Evolutionary conservation across 1,140 invertebrate species (phyloP), one percentile per base, ranked within the genome.

Genomic region (Trichogramma pretiosum): DNA sequence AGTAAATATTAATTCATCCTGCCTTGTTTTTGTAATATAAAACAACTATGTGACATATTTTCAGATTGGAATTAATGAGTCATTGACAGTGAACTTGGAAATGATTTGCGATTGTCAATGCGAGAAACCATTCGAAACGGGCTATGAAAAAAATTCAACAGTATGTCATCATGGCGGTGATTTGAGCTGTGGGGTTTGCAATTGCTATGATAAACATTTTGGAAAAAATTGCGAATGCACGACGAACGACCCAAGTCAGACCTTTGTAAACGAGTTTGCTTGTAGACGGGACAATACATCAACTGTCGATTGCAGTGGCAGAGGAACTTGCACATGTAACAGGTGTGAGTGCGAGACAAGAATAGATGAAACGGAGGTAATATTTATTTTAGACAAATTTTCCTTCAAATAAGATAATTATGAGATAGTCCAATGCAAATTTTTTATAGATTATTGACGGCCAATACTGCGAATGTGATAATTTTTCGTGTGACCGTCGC

Each of bases 21-120:
- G n/a, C n/a, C n/a, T n/a, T n/a, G n/a, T n/a, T n/a, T n/a, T n/a
- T n/a, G n/a, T n/a, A n/a, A n/a, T n/a, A n/a, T n/a, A n/a, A n/a
- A 8, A 34, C 13, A 8, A 34, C n/a, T 34, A 8, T 37, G 4
- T 37, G 21, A 8, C 19, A 8, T 37, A 42, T 13, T 32, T 43
- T 3, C 8, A 70, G 68, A 65, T 94, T 21, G 93, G 91, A 53
- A 82, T 96, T 28, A 86, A 88, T 50, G 94, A 97, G 67, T 83
- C 79, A 59, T 72, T 97, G 8, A 76, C 77, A 3, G 79, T 97
- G 2, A 83, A 93, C 56, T 62, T 97, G 46, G 83, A 93, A 59
- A 87, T 95, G 77, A 67, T 91, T 1, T 97, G 93, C 60, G 83
- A 90, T 53, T 98, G 93, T 59, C 81, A 83, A 18, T 97, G 93